Conservation (phyloP, 2,113 vertebrate species). For the Cathartes aura region DNA sequence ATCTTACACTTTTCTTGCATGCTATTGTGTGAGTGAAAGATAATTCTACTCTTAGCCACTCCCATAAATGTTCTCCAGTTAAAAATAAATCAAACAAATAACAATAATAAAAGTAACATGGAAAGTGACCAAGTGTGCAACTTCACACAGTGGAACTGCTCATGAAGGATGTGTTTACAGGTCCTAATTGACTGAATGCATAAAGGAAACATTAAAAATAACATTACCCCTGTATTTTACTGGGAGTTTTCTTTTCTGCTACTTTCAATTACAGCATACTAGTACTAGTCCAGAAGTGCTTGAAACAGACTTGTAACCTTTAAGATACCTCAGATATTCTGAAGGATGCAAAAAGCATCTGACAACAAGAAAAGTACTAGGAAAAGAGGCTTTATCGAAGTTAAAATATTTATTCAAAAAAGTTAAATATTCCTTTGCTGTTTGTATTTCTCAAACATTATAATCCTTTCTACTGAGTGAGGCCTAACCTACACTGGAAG, state of each 20-base stretch:
- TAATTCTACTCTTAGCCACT: neutral
- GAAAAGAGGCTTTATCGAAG: neutral
- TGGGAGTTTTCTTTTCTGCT: neutral
- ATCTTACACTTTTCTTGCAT: neutral
- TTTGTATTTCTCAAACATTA: neutral
- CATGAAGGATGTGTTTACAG: neutral
- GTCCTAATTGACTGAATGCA: neutral
- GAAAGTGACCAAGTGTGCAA: neutral
- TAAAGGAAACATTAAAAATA: neutral
- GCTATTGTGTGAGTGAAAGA: neutral
- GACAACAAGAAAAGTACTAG: neutral
- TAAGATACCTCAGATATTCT: neutral
- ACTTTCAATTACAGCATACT: neutral
- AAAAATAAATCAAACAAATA: neutral
- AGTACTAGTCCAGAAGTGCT: neutral
- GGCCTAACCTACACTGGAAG: neutral
- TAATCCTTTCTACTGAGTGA: neutral
- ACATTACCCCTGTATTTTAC: neutral
- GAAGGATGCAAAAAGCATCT: neutral
- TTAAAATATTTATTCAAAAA: neutral
- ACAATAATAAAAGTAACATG: neutral
- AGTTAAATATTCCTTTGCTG: neutral
- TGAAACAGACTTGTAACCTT: neutral
- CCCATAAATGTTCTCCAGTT: neutral
- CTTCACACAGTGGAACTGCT: neutral